Base-by-base conservation (phyloP, 2,797 vertebrate genomes). In the Pseudomugil gertrudae region DNA sequence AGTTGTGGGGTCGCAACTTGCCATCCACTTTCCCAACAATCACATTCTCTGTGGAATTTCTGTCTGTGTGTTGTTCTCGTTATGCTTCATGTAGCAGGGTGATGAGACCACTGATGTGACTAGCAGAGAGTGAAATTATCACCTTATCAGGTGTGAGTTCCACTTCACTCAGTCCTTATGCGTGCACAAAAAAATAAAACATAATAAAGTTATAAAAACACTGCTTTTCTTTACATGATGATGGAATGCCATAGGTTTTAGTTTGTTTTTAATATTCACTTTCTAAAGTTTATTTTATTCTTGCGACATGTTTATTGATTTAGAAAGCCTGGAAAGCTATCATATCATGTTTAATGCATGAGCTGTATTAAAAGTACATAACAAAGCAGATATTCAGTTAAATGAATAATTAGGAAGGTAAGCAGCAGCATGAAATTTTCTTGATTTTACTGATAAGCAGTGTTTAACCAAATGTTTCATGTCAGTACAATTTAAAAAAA, bases 81-180 rank as follows among this genome's bases (percentile, higher is more conserved):
- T 50, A 9, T 48, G 38, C 17, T 57, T 21, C 17, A 48, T 40
- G 38, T 40, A 40, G 17, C 38, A 40, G 45, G 40, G 26, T 27
- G n/a, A 56, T 54, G 30, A 24, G 17, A 59, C n/a, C 0, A 3
- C 0, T 26, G n/a, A 40, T 61, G 57, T 66, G 40, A 48, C 45
- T 38, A 11, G 23, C 21, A 40, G 33, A 38, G 45, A 69, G 70
- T 36, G 43, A 43, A 66, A 56, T 14, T 26, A 26, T 61, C 53
- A 26, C 57, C 27, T 45, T 27, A 4, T 2, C n/a, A 45, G 38
- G 29, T 58, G 19, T 29, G 24, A 54, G 29, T 48, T 58, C 40
- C 30, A 27, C 24, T 59, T 33, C 4, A 38, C 24, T 10, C 4
- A 19, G 24, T 11, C 21, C 15, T 47, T 47, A 27, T 30, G 9